phyloP scores from a whole-genome alignment of 64 coral and sea anemone species.

The Montipora capricornis region DNA sequence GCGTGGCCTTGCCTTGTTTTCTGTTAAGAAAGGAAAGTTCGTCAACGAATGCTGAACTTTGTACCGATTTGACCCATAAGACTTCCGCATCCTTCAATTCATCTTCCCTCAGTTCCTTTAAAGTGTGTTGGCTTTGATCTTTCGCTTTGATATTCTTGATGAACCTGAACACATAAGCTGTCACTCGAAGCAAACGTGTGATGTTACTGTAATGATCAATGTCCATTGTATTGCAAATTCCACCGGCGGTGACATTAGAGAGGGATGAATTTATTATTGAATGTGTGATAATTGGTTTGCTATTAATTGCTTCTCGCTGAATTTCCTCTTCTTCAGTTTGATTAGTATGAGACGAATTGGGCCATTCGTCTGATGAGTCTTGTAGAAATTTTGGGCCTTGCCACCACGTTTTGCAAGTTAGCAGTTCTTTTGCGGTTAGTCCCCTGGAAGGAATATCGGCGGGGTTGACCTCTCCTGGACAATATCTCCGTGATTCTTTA shows the following conservation, averaged over 20 bases:
- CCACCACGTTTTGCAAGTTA: not conserved
- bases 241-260: not conserved
- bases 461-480: conserved; percentile 19
- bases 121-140: not conserved
- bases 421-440: not conserved
- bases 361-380: not conserved
- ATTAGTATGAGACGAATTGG: not conserved
- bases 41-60: not conserved
- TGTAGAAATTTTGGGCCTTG: conserved; percentile 2
- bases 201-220: not conserved
- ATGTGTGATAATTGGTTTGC: not conserved
- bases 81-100: conserved; percentile 3
- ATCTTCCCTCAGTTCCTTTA: not conserved
- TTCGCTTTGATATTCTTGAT: not conserved
- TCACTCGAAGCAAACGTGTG: not conserved
- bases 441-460: conserved; percentile 10
- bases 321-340: not conserved
- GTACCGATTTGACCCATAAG: conserved; percentile 12
- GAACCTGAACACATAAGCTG: not conserved
- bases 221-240: no score
- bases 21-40: conserved; percentile 15
- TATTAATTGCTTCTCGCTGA: not conserved
- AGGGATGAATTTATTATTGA: not conserved
- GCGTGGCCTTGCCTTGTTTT: not conserved
- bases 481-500: conserved; percentile 27